phyloP scores from a whole-genome alignment of 2,888 invertebrate genomes.

The Quadroppia sp. region DNA sequence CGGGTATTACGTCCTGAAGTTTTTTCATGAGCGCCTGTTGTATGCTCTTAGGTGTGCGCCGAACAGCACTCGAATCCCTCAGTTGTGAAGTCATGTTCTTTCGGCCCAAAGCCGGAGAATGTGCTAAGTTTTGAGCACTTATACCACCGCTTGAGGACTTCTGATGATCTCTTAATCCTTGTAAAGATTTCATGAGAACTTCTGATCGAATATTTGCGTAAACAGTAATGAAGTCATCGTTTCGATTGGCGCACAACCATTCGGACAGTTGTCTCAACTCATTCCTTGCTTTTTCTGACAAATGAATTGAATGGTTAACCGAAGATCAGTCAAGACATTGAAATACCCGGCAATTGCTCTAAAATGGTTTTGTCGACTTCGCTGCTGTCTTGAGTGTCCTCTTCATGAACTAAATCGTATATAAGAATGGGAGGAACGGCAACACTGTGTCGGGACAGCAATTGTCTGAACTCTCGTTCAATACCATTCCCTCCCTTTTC shows the following conservation, averaged over 20 bases:
- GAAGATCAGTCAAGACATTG: no score
- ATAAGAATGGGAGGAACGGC: conserved; percentile 81
- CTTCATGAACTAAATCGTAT: conserved; percentile 76
- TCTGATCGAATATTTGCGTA: conserved; percentile 53
- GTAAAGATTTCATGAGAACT: conserved; percentile 52
- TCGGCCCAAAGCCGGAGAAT: conserved; percentile 51
- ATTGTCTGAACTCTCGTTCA: conserved; percentile 79
- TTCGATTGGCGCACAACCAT: conserved; percentile 75
- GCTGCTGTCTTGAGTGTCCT: conserved; percentile 55
- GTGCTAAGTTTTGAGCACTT: conserved; percentile 47
- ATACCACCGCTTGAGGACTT: conserved; percentile 52
- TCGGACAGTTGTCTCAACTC: conserved; percentile 73
- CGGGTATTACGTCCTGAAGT: conserved; percentile 42
- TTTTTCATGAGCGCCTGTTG: conserved; percentile 61
- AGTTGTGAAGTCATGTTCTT: conserved; percentile 36
- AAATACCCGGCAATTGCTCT: conserved; percentile 20
- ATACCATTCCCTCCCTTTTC: conserved; percentile 71
- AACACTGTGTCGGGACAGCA: conserved; percentile 77
- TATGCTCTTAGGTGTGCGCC: conserved; percentile 73
- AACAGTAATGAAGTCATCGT: conserved; percentile 68
- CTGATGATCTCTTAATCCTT: conserved; percentile 53
- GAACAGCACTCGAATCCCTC: conserved; percentile 65
- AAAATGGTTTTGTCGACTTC: conserved; percentile 29
- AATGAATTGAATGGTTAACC: conserved; percentile 2
- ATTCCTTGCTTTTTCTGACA: conserved; percentile 60